A percentile compares a stretch with the other conserved stretches of the same genome.
Evolutionary conservation across 1,140 invertebrate species (phyloP).

Genomic region (Gonatopus flavifemur): DNA sequence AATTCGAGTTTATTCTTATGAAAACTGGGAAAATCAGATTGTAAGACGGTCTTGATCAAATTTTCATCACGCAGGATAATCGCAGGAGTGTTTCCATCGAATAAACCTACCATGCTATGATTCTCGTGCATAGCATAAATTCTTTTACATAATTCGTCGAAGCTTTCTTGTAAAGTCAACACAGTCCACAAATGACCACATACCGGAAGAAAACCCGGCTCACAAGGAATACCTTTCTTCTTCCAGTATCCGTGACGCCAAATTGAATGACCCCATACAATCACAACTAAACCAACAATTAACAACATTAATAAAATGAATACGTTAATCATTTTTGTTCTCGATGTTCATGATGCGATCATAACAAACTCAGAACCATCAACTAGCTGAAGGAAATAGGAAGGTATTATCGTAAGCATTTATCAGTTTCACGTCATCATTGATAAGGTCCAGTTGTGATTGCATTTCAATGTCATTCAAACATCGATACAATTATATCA

Average conservation of each 20-base stretch:
- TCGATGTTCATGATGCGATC: too few relatives aligned
- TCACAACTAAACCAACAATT: too few relatives aligned
- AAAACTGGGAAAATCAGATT: conserved; percentile 41
- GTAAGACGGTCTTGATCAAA: conserved; percentile 41
- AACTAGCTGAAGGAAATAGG: too few relatives aligned
- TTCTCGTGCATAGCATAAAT: conserved; percentile 20
- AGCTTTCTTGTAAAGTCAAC: conserved; percentile 14
- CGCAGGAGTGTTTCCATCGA: conserved; percentile 29
- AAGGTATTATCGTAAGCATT: too few relatives aligned
- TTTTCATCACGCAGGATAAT: conserved; percentile 45
- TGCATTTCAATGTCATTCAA: too few relatives aligned
- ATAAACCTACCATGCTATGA: conserved; percentile 41
- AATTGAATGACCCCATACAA: too few relatives aligned
- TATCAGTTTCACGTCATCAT: too few relatives aligned
- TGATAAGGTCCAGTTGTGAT: too few relatives aligned
- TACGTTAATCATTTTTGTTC: too few relatives aligned
- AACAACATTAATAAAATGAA: too few relatives aligned
- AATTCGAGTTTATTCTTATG: conserved; percentile 12
- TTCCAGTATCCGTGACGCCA: conserved; percentile 56
- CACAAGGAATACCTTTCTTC: conserved; percentile 43
- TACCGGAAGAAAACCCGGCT: conserved; percentile 18
- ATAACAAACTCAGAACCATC: too few relatives aligned
- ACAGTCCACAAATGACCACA: conserved; percentile 19
- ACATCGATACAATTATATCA: too few relatives aligned
- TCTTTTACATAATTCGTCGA: not conserved